Evolutionary conservation across 2,113 vertebrate species (phyloP), one percentile per base, ranked within the genome.

Genomic region (Semicossyphus pulcher): DNA sequence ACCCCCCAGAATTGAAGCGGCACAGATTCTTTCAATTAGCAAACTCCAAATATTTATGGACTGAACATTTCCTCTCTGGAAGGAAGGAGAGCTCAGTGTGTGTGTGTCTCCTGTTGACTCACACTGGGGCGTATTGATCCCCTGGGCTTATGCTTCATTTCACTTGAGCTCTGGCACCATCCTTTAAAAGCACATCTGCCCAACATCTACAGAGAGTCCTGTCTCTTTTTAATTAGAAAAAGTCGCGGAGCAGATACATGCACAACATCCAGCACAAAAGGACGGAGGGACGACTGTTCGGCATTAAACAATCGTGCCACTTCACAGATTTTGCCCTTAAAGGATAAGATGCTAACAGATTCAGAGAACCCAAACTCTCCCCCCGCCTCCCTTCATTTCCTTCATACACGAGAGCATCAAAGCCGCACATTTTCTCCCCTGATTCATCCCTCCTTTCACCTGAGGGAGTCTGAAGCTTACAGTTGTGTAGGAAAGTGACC

Each of bases 31-130:
- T 94, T 91, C 82, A 91, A 93, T 93, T 93, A 91, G 75, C 74
- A 71, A 86, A 91, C 73, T 92, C 86, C 83, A 92, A 93, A 93
- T 93, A 93, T 93, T 91, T 92, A 93, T 71, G 67, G 83, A 84
- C 76, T 68, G 83, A 89, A 92, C 91, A 93, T 92, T 92, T 92
- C 92, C 92, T 91, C 89, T 85, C 78, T 73, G 84, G 80, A 76
- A 66, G 79, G 71, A 84, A 80, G 85, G 78, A 68, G 63, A 39
- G 51, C n/a, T 80, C 23, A 74, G 25, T 68, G 60, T 47, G 39
- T 51, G 76, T 79, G 70, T 74, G 60, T 81, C 34, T 81, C 63
- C 68, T 77, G 77, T 79, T 84, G 77, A 86, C 72, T 88, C 84
- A 87, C 58, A 67, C 67, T 68, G 72, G 65, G 61, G 45, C 51